Evolutionary conservation across 2,888 invertebrate species (phyloP).

Genomic region (Ptilodon capucinus): DNA sequence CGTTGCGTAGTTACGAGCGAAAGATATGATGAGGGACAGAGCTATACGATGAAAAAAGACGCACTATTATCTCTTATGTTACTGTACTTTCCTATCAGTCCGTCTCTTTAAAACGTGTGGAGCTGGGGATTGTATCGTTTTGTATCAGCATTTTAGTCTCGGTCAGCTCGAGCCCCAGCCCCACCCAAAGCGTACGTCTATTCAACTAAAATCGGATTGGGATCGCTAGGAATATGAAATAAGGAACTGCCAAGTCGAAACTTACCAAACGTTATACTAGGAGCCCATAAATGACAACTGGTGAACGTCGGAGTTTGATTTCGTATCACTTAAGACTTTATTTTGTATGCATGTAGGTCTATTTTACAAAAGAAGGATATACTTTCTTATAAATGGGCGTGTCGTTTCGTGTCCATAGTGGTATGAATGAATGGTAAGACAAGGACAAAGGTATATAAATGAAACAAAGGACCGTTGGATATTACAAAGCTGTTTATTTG

Average conservation of each 20-base stretch:
- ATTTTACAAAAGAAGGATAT: background rate
- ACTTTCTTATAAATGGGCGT: background rate
- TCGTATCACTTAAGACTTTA: background rate
- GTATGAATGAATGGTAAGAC: background rate
- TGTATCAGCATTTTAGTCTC: no score
- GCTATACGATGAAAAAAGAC: no score
- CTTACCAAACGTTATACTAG: constrained; percentile 7
- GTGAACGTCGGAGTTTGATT: background rate
- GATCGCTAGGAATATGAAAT: constrained; percentile 1
- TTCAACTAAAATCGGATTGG: background rate
- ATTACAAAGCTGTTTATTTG: background rate
- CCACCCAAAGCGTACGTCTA: background rate
- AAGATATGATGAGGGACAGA: no score
- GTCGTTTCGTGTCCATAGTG: background rate
- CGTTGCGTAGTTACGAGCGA: no score
- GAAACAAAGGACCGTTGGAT: background rate
- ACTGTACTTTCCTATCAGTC: no score
- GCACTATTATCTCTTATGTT: no score
- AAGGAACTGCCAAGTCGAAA: constrained; percentile 7
- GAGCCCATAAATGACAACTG: constrained; percentile 3
- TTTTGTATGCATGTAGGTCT: background rate
- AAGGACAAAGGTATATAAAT: background rate
- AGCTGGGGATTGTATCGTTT: no score
- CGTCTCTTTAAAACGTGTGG: no score
- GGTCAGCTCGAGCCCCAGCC: no score